phyloP scores from a whole-genome alignment of 2,888 invertebrate genomes.

The Mactromeris polynyma region DNA sequence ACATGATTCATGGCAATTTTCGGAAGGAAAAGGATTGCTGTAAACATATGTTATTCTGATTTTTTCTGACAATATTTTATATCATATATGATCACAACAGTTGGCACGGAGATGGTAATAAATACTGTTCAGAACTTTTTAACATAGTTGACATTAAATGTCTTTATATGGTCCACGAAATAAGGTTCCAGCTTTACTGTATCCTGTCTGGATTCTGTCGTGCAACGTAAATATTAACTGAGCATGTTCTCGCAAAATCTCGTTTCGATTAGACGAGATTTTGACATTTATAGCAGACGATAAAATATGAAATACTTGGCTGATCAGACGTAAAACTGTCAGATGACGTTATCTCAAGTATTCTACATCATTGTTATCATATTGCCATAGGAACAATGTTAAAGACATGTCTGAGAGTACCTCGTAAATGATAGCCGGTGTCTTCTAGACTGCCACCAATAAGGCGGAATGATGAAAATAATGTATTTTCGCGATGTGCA shows the following conservation, averaged over 20 bases:
- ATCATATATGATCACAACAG: not conserved
- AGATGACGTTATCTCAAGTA: conserved; percentile 20
- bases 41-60: not conserved
- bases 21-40: too few relatives aligned
- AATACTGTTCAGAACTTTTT: not conserved
- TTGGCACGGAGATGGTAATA: not conserved
- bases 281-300: conserved; percentile 36
- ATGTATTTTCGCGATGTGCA: not conserved
- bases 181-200: not conserved
- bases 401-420: not conserved
- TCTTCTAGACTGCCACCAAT: not conserved
- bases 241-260: conserved; percentile 3
- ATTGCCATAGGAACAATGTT: not conserved
- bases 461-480: not conserved
- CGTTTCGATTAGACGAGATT: conserved; percentile 14
- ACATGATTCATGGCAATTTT: not conserved
- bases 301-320: conserved; percentile 41
- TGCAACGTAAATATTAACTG: not conserved
- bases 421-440: not conserved
- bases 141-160: conserved; percentile 4
- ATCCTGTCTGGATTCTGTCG: not conserved
- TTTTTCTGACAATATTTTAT: not conserved
- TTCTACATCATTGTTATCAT: conserved; percentile 5
- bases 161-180: conserved; percentile 2
- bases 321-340: conserved; percentile 33